phyloP scores from a whole-genome alignment of 2,113 vertebrate species.

The Dromaius novaehollandiae region DNA sequence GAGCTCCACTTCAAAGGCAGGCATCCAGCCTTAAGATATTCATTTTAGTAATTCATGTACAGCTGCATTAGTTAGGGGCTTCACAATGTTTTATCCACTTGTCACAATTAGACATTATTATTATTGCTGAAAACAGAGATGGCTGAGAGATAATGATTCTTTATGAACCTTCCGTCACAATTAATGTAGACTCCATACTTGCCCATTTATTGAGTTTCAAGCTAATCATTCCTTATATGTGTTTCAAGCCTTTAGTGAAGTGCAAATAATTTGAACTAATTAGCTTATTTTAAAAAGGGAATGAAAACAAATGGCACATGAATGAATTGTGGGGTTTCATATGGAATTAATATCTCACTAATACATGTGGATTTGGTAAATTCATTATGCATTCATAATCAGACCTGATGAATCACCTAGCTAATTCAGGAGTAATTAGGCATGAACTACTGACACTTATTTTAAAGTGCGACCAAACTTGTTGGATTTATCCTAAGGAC shows the following conservation, averaged over 20 bases:
- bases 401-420: conserved; percentile 81
- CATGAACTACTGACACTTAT: conserved; percentile 76
- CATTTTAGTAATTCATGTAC: conserved; percentile 65
- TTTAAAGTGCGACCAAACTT: conserved; percentile 70
- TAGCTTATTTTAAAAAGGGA: conserved; percentile 79
- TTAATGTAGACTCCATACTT: conserved; percentile 69
- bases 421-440: conserved; percentile 81
- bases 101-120: conserved; percentile 74
- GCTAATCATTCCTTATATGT: conserved; percentile 79
- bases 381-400: conserved; percentile 81
- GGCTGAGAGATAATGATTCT: conserved; percentile 74
- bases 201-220: conserved; percentile 73
- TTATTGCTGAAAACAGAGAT: conserved; percentile 75
- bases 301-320: conserved; percentile 83
- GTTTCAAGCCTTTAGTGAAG: conserved; percentile 78
- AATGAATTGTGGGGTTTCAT: conserved; percentile 78
- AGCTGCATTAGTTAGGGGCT: conserved; percentile 69
- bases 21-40: conserved; percentile 10
- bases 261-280: conserved; percentile 85
- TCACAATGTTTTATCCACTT: conserved; percentile 71
- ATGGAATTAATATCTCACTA: conserved; percentile 79
- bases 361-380: conserved; percentile 78
- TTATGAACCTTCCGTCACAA: conserved; percentile 77
- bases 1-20: conserved; percentile 52
- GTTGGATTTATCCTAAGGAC: conserved; percentile 64